phyloP scores from a whole-genome alignment of 2,888 invertebrate species.

The Parnassius smintheus region DNA sequence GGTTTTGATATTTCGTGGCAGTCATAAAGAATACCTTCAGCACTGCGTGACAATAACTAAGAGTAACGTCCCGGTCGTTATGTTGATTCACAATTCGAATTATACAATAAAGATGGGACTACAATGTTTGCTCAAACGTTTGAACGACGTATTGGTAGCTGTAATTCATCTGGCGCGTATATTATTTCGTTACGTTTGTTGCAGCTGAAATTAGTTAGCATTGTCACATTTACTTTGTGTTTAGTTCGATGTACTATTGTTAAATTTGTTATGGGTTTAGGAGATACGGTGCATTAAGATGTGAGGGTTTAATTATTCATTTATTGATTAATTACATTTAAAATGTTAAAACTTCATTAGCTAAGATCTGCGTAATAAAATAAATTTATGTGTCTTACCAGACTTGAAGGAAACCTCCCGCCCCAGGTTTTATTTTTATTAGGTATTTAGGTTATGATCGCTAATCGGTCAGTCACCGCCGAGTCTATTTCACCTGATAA shows the following conservation, averaged over 20 bases:
- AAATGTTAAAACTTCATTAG: too few relatives aligned
- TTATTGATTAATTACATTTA: too few relatives aligned
- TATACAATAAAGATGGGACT: conserved; percentile 5
- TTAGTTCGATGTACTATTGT: neutral
- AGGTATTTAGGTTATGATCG: too few relatives aligned
- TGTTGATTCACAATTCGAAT: neutral
- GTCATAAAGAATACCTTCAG: neutral
- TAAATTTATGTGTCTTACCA: too few relatives aligned
- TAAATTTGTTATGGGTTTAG: too few relatives aligned
- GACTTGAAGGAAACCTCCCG: too few relatives aligned
- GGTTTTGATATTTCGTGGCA: neutral
- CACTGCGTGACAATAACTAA: neutral
- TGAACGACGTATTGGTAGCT: neutral
- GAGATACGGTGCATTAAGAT: too few relatives aligned
- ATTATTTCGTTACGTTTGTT: neutral
- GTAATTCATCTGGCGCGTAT: neutral
- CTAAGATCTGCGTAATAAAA: too few relatives aligned
- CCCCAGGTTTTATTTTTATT: too few relatives aligned
- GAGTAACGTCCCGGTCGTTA: neutral
- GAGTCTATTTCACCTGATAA: too few relatives aligned
- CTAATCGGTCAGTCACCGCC: too few relatives aligned
- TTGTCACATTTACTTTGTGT: neutral
- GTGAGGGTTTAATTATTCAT: too few relatives aligned
- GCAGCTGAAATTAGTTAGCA: neutral
- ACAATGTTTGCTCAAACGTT: conserved; percentile 6